Evolutionary conservation across 1,140 invertebrate species (phyloP), one percentile per base, ranked within the genome.

Genomic region (Armadillidium nasatum): DNA sequence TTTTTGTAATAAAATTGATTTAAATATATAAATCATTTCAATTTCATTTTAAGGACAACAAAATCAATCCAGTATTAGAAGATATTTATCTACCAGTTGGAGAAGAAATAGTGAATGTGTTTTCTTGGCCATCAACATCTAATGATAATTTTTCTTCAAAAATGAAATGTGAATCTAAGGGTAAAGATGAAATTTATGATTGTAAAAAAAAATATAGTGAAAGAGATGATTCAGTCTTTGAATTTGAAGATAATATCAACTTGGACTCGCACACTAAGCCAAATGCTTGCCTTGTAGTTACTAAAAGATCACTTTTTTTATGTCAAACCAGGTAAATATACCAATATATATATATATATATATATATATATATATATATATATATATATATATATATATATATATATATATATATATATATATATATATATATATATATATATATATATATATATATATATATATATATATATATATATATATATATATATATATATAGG

Each of bases 251-350:
- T 22, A 60, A 78, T 11, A 67, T 78, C 22, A 74, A 78, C 13
- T 43, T 74, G 19, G 79, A 84, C 82, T 21, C 83, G 84, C 11
- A 79, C 83, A 68, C 83, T 83, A 75, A 74, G 74, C 77, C 77
- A 67, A 73, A 76, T 87, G 89, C 90, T 4, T 92, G 91, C 84
- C 85, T 92, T 81, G 85, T 93, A 74, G 87, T 93, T 22, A 92
- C 91, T 50, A 89, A 89, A 84, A 85, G 85, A 81, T 87, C 87
- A 82, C 87, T 92, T 66, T 93, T 91, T 84, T 88, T 89, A 83
- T 86, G 92, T 80, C 85, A 87, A 81, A 84, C 92, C 22, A 89
- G 88, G 90, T 91, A 82, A 3, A 33, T 33, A 33, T 33, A 33
- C 33, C 33, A 6, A 6, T 33, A 33, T 33, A n/a, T 33, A 33